Evolutionary conservation across 2,797 vertebrate species (phyloP), one percentile per base, ranked within the genome.

Genomic region (Cuniculus paca): DNA sequence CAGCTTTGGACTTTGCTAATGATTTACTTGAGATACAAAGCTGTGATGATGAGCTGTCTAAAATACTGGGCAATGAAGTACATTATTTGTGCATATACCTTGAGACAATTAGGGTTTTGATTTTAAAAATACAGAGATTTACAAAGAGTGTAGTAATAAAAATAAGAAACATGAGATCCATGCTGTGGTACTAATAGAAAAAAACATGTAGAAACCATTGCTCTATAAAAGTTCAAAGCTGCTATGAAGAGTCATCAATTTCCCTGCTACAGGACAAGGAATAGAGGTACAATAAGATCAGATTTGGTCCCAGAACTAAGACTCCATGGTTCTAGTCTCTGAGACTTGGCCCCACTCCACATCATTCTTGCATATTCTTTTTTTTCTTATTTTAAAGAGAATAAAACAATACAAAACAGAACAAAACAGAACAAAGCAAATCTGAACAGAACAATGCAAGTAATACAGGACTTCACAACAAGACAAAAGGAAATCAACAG

Each of bases 1-100:
- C 87, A 52, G 17, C 91, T 96, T 87, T 39, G 3, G 34, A 70
- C 65, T 54, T 88, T 87, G 28, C 19, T 60, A 79, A 56, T 84
- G 7, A 82, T 85, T 81, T 65, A 54, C 60, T 80, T 95, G 36
- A 17, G 28, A 58, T 74, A 68, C 28, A 79, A 86, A 82, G 54
- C 7, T 45, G 5, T 61, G 11, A 48, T 78, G 5, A 61, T 22
- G 10, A 60, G 26, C n/a, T 87, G 11, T 72, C 34, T 93, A 70
- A 92, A 95, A 81, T 58, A 77, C 42, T 78, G 36, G 19, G 10
- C 12, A 75, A 80, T 63, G 10, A 63, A 78, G 9, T 54, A 24
- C 2, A 72, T 87, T 83, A 10, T 54, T 60, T 54, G 24, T 36
- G 7, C 6, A 0, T 42, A 17, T 31, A 28, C 0, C 28, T 74